Evolutionary conservation across 2,888 invertebrate genomes (phyloP), one percentile per base, ranked within the genome.

Genomic region (Oasisia sp.): DNA sequence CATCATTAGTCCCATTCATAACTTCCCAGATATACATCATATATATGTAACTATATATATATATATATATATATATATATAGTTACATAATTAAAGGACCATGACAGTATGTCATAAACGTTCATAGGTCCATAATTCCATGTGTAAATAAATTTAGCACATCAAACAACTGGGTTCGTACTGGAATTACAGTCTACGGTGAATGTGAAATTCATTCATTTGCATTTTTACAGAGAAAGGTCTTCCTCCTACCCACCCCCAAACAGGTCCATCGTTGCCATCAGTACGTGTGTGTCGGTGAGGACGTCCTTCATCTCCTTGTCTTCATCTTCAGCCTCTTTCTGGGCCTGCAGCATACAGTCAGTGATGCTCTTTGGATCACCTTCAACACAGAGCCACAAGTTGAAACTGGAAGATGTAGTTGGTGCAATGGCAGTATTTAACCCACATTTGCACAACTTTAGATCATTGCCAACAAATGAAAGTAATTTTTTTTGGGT

Each of bases 231-330:
- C 27, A 74, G 74, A 74, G 74, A 74, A 9, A 50, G 14, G 14
- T 74, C 74, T 74, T 74, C n/a, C 4, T 27, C 74, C 27, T 89
- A 32, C 74, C 74, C n/a, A 92, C 92, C 92, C 32, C 90, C 91
- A 74, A 92, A 92, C 14, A 92, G 4, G 45, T 92, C 92, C 50
- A 92, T 92, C 5, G 32, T 38, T 56, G 89, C 92, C 92, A 92
- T 92, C 27, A 91, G 0, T 27, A 92, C 27, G 45, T 92, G 91
- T 92, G 32, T 27, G n/a, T 92, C 92, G 8, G 92, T 74, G 58
- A 92, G 74, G 27, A 91, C 74, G 5, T 92, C 91, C 19, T 92
- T 58, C 32, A 32, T 58, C 27, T 92, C 91, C 7, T 91, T 58
- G 74, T 91, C 58, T 38, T 92, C 89, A 5, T 32, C 56, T 32